A percentile compares a stretch with the other conserved stretches of the same genome.
phyloP scores from a whole-genome alignment of 1,140 invertebrate genomes.

The Aphaenogaster ashmeadi region DNA sequence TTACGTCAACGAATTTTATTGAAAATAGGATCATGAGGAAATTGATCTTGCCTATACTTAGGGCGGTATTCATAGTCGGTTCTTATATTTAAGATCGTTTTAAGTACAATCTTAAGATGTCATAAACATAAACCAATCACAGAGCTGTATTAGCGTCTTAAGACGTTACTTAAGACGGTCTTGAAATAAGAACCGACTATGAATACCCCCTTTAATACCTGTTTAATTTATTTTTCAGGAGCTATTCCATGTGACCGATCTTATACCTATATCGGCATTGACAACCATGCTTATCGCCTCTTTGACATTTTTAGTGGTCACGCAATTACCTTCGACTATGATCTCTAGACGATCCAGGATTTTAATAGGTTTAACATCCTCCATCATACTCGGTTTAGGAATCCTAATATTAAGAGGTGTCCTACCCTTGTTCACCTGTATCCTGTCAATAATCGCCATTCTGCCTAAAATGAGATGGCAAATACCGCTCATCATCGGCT shows the following conservation, averaged over 20 bases:
- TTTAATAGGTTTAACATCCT: constrained; percentile 80
- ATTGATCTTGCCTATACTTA: background rate
- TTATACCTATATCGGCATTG: constrained; percentile 72
- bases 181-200: too few relatives aligned
- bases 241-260: constrained; percentile 47
- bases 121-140: too few relatives aligned
- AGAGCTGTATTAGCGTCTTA: too few relatives aligned
- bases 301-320: constrained; percentile 78
- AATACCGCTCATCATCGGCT: constrained; percentile 77
- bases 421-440: constrained; percentile 79
- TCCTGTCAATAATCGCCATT: constrained; percentile 81
- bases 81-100: too few relatives aligned
- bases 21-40: background rate
- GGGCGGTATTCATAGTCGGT: too few relatives aligned
- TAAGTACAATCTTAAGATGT: too few relatives aligned
- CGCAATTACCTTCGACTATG: constrained; percentile 82
- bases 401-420: constrained; percentile 78
- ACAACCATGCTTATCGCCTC: constrained; percentile 80
- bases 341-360: constrained; percentile 77
- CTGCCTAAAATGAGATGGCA: constrained; percentile 79
- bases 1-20: background rate
- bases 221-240: constrained; percentile 56
- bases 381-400: constrained; percentile 80
- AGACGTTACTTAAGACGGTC: too few relatives aligned
- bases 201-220: background rate